Percentiles rank a stretch among this genome's conserved stretches.
Conservation (phyloP, 2,113 vertebrate species). For the Plotosus lineatus region DNA sequence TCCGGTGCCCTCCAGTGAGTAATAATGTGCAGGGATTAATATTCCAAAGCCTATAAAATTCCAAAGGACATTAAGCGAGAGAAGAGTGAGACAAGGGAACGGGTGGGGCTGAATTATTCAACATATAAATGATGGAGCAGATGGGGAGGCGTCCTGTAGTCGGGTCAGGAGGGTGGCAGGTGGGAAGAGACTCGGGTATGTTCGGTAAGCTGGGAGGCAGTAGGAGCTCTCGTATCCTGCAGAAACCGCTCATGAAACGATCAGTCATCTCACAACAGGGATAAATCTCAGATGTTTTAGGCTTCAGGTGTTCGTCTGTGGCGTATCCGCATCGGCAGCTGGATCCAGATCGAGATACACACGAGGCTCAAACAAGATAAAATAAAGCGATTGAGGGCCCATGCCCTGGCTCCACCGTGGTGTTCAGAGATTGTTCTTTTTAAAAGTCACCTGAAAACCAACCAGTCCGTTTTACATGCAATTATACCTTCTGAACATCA, state of each 20-base stretch:
- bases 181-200: slow-evolving; percentile 12
- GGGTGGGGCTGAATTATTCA: slow-evolving; percentile 51
- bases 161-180: slow-evolving; percentile 37
- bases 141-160: slow-evolving; percentile 36
- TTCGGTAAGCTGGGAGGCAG: not conserved
- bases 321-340: too few species aligned
- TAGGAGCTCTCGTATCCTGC: not conserved
- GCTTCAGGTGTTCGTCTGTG: not conserved
- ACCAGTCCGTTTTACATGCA: not conserved
- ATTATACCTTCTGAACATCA: not conserved
- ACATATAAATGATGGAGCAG: slow-evolving; percentile 44
- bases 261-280: slow-evolving; percentile 8
- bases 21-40: slow-evolving; percentile 49
- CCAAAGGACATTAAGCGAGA: slow-evolving; percentile 39
- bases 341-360: too few species aligned
- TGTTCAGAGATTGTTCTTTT: not conserved
- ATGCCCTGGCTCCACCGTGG: not conserved
- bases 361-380: not conserved
- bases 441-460: not conserved
- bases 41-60: slow-evolving; percentile 50
- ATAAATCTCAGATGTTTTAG: slow-evolving; percentile 32
- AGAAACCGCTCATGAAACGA: slow-evolving; percentile 4
- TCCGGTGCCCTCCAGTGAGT: slow-evolving; percentile 39
- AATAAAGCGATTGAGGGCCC: not conserved
- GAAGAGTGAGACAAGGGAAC: slow-evolving; percentile 22